Conservation (phyloP, 2,113 vertebrate species). For the Sceloporus tristichus region DNA sequence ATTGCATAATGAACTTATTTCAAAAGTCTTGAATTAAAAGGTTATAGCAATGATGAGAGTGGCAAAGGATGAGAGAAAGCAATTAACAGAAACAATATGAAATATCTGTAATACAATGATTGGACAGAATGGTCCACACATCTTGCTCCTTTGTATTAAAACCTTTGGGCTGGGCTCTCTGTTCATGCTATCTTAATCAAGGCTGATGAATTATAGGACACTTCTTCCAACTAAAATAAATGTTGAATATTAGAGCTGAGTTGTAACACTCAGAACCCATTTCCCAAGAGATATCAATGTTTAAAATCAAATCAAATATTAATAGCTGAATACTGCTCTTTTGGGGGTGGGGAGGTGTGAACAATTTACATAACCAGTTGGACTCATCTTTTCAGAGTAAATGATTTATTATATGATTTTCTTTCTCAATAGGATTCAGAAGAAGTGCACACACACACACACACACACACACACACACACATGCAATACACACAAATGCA, state of each 20-base stretch:
- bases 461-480: background rate
- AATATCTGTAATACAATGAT: constrained; percentile 43
- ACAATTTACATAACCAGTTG: constrained; percentile 46
- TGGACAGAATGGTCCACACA: constrained; percentile 57
- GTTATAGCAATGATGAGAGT: constrained; percentile 23
- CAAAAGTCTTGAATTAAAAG: no score
- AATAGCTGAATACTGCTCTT: constrained; percentile 56
- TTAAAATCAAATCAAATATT: constrained; percentile 43
- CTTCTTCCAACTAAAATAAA: constrained; percentile 66
- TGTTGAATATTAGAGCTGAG: constrained; percentile 53
- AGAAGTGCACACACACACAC: background rate
- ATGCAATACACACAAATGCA: background rate
- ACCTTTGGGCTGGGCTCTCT: constrained; percentile 22
- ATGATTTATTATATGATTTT: constrained; percentile 32
- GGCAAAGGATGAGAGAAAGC: constrained; percentile 1
- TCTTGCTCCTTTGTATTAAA: constrained; percentile 27
- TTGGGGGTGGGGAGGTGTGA: background rate
- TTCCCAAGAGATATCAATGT: constrained; percentile 48
- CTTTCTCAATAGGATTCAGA: background rate
- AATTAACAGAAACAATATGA: constrained; percentile 43
- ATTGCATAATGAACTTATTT: no score
- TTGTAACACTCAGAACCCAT: constrained; percentile 33
- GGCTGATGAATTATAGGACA: constrained; percentile 36
- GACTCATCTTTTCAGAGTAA: constrained; percentile 51
- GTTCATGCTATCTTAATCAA: constrained; percentile 51